Base-by-base conservation (phyloP, 2,888 invertebrate genomes). In the Cenopis cana region DNA sequence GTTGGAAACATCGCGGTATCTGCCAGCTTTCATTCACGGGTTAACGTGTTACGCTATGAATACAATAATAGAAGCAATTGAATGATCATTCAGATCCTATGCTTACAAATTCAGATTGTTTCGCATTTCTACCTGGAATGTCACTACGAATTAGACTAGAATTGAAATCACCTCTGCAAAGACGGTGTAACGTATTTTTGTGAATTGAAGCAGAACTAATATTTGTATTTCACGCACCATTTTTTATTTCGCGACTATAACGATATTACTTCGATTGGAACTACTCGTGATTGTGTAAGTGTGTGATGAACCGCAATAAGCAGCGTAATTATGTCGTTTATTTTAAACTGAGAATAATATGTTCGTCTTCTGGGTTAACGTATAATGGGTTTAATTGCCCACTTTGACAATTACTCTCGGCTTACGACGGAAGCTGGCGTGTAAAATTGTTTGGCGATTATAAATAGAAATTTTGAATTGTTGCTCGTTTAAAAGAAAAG, bases 21-120 rank as follows among this genome's bases (percentile, higher is more conserved):
- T 87, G 89, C 87, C 88, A 87, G 87, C 85, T 84, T 86, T 85
- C 88, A 87, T 89, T 88, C 86, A 89, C 66, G 79, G 73, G 57
- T 73, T 72, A 74, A 69, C 72, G 61, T 61, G 64, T 57, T 77
- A 76, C 78, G 71, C 60, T 54, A 57, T 69, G 69, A 36, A 71
- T 71, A 66, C 70, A 70, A 55, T 71, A 71, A 66, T 66, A 71
- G 66, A 60, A 71, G 56, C 67, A 61, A 61, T 69, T 41, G 55
- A 60, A 55, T 38, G 49, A 66, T 71, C 66, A 71, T 71, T 66
- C 49, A 66, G 36, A 67, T 61, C 38, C 50, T 55, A 60, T 60
- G 29, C 67, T 60, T 56, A 67, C 66, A 67, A 55, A 49, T 71
- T 67, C 49, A 12, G 49, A 60, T 66, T 55, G 70, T 60, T 59